phyloP scores from a whole-genome alignment of 2,888 invertebrate genomes.

The Diadromus collaris region DNA sequence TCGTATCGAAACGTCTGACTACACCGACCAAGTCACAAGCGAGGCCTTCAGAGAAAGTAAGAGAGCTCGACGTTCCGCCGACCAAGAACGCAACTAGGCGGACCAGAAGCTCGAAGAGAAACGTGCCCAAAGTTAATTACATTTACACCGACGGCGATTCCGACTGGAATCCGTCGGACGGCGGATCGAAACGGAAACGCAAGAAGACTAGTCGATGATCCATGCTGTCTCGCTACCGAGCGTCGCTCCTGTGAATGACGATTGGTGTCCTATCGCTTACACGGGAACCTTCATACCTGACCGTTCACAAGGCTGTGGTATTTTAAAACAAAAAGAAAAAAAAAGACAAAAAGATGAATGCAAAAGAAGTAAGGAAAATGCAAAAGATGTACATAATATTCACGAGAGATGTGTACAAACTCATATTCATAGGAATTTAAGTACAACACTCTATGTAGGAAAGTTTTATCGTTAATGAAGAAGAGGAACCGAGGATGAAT shows the following conservation, averaged over 20 bases:
- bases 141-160: slow-evolving; percentile 75
- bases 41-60: slow-evolving; percentile 57
- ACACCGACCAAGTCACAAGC: slow-evolving; percentile 57
- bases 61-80: slow-evolving; percentile 45
- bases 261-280: slow-evolving; percentile 35
- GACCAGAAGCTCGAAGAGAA: slow-evolving; percentile 76
- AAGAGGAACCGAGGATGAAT: slow-evolving; percentile 2
- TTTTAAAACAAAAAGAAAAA: slow-evolving; percentile 46
- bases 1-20: slow-evolving; percentile 57
- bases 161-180: slow-evolving; percentile 75
- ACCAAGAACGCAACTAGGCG: slow-evolving; percentile 63
- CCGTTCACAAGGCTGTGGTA: slow-evolving; percentile 67
- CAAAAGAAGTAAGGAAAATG: slow-evolving; percentile 9
- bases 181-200: slow-evolving; percentile 71
- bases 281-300: slow-evolving; percentile 60
- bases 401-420: slow-evolving; percentile 34
- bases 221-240: slow-evolving; percentile 55
- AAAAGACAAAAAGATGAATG: background rate
- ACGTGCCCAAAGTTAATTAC: slow-evolving; percentile 76
- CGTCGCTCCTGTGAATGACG: slow-evolving; percentile 42
- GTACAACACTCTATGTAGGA: slow-evolving; percentile 10
- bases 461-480: slow-evolving; percentile 23
- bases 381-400: slow-evolving; percentile 33
- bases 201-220: slow-evolving; percentile 77
- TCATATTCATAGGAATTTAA: slow-evolving; percentile 16